Percentiles rank a stretch among this genome's conserved stretches.
Evolutionary conservation across 2,888 invertebrate genomes (phyloP).

Genomic region (Cheilosia soror): DNA sequence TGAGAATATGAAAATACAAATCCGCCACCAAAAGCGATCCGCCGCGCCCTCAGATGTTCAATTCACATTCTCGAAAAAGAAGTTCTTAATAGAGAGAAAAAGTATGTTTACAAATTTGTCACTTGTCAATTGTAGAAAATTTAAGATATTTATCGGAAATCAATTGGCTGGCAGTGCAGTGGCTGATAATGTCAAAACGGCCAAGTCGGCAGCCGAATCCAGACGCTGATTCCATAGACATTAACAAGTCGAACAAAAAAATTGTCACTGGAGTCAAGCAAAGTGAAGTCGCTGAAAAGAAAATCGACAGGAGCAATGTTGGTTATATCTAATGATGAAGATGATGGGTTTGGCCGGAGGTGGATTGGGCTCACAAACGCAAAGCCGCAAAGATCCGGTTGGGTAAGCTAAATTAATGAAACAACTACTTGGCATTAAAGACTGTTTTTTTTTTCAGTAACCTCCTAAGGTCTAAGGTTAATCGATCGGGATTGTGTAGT

Average conservation of each 20-base stretch:
- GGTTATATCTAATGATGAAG: conserved; percentile 86
- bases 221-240: conserved; percentile 80
- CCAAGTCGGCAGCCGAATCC: conserved; percentile 79
- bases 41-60: conserved; percentile 57
- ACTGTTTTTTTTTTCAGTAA: conserved; percentile 77
- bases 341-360: conserved; percentile 91
- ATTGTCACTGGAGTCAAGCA: conserved; percentile 79
- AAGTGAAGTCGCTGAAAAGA: conserved; percentile 76
- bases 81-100: conserved; percentile 60
- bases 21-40: too few species aligned
- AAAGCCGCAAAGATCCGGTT: conserved; percentile 88
- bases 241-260: conserved; percentile 79
- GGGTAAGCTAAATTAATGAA: conserved; percentile 76
- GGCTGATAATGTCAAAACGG: conserved; percentile 79
- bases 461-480: conserved; percentile 81
- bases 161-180: conserved; percentile 83
- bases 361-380: conserved; percentile 86
- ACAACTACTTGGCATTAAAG: background rate
- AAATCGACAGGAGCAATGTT: conserved; percentile 81
- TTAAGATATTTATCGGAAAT: conserved; percentile 84
- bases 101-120: conserved; percentile 69
- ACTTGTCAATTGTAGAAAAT: conserved; percentile 75
- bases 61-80: conserved; percentile 79
- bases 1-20: too few species aligned
- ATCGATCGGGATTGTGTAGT: conserved; percentile 81